Conservation (phyloP, 2,888 invertebrate species). For the Ecdyonurus torrentis region DNA sequence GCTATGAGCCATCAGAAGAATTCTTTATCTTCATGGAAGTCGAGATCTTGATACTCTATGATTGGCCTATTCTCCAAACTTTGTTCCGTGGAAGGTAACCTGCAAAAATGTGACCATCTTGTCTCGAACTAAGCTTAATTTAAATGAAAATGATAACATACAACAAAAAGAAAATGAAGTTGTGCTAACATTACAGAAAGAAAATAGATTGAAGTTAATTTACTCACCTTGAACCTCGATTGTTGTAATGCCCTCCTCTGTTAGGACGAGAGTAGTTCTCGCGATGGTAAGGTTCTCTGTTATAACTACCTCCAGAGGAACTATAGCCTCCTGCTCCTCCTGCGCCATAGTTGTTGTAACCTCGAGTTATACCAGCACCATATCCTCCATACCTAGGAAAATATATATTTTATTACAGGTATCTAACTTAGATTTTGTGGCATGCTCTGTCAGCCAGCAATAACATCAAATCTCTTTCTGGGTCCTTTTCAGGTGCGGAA, state of each 20-base stretch:
- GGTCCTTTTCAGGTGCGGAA: no score
- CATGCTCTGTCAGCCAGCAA: neutral
- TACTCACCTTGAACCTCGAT: neutral
- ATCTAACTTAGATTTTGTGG: no score
- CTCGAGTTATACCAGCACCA: conserved; percentile 29
- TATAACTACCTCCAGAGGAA: conserved; percentile 20
- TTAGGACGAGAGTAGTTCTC: neutral
- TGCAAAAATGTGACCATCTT: conserved; percentile 8
- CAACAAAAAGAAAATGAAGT: neutral
- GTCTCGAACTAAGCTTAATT: neutral
- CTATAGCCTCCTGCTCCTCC: conserved; percentile 23
- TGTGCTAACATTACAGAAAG: neutral
- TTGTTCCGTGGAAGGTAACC: conserved; percentile 8
- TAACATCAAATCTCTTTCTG: no score
- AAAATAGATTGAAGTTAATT: neutral
- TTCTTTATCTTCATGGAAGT: conserved; percentile 66
- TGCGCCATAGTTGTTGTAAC: conserved; percentile 28
- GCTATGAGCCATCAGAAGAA: conserved; percentile 37
- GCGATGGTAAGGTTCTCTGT: neutral
- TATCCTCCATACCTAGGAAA: conserved; percentile 23
- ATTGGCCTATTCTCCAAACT: conserved; percentile 40
- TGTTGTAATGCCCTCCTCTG: conserved; percentile 19
- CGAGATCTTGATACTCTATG: conserved; percentile 80
- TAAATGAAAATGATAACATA: neutral
- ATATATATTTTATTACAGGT: no score